Percentiles rank a stretch among this genome's conserved stretches.
These are phyloP conservation scores for Vulpes ferrilata DNA, from an alignment of 2,113 vertebrate genomes.

Conservation along the genomic window DNA sequence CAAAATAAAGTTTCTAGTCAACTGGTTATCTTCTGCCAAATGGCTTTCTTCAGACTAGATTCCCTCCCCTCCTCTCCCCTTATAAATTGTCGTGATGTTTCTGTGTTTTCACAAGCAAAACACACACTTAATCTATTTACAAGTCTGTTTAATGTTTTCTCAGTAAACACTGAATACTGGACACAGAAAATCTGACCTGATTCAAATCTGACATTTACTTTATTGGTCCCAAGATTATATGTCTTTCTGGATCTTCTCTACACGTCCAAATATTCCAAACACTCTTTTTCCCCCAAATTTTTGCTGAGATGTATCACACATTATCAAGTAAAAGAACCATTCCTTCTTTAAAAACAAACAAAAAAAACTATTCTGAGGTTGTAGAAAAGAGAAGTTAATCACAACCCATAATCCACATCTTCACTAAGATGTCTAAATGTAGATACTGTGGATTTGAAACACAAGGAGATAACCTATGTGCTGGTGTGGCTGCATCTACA, in stretches of 20 bases:
- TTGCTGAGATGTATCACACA: background rate
- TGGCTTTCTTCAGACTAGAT: background rate
- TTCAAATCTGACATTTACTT: slow-evolving; percentile 54
- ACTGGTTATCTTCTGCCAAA: background rate
- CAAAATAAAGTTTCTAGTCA: background rate
- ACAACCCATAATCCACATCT: background rate
- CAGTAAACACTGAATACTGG: background rate
- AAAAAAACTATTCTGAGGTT: background rate
- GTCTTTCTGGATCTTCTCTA: background rate
- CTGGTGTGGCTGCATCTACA: background rate
- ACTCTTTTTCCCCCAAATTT: background rate
- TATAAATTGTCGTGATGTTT: background rate
- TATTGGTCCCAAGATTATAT: background rate
- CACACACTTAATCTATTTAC: background rate
- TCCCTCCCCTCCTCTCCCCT: background rate
- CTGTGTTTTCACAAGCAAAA: slow-evolving; percentile 35
- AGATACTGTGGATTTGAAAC: background rate
- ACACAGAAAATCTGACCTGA: slow-evolving; percentile 18
- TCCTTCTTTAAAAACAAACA: background rate
- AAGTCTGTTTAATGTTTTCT: background rate
- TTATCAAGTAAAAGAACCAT: background rate
- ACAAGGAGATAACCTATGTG: background rate
- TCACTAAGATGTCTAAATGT: background rate
- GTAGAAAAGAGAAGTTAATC: background rate
- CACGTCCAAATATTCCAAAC: background rate